A percentile compares a stretch with the other conserved stretches of the same genome.
Evolutionary conservation across 2,113 vertebrate genomes (phyloP).

Genomic region (Pomatostomus ruficeps): DNA sequence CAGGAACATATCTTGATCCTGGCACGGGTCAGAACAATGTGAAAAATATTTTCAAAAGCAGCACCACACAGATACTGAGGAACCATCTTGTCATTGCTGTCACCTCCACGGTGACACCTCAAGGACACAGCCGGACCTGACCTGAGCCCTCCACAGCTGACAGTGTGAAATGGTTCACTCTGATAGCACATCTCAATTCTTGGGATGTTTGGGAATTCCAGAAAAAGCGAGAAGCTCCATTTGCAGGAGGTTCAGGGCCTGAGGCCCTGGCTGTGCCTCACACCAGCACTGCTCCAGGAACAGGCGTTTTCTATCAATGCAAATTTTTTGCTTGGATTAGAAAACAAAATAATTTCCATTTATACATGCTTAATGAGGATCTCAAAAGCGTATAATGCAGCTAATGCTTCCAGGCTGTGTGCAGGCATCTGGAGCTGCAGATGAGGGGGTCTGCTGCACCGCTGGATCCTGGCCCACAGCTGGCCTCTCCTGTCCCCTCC

Average conservation of each 20-base stretch:
- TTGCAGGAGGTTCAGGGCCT: background rate
- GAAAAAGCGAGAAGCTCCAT: background rate
- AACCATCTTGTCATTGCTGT: background rate
- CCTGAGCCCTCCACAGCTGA: background rate
- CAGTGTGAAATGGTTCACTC: accelerated
- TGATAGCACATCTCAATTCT: accelerated
- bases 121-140: background rate
- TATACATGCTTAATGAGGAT: conserved; percentile 40
- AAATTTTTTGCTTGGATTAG: background rate
- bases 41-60: background rate
- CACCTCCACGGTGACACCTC: background rate
- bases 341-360: conserved; percentile 40
- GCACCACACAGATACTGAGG: accelerated
- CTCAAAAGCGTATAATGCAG: background rate
- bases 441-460: accelerated
- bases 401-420: background rate
- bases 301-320: background rate
- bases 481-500: background rate
- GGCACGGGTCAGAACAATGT: accelerated
- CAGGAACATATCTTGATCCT: accelerated
- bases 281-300: background rate
- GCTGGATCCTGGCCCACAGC: background rate
- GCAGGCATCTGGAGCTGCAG: background rate
- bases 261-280: background rate
- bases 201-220: background rate